Base-by-base conservation (phyloP, 1,140 invertebrate species). In the Drosophila triauraria region DNA sequence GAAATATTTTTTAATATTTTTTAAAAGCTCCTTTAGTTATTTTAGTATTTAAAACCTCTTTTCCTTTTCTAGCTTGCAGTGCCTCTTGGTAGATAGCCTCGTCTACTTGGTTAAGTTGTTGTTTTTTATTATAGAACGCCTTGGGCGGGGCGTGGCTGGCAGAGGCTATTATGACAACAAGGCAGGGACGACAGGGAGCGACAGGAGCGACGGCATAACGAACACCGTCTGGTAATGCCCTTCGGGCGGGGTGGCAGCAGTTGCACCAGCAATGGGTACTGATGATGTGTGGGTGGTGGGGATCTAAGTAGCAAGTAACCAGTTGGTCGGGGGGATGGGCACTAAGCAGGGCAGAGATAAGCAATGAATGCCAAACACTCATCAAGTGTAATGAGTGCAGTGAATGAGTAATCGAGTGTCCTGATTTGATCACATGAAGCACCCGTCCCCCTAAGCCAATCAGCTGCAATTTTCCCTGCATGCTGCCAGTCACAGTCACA, bases 31-130 rank as follows among this genome's bases (percentile, higher is more conserved):
- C 3, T 17, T 35, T 20, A 20, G 20, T 7, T 13, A 13, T 12
- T 13, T 17, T 17, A 13, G 6, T 40, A 9, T 32, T 50, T 40
- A 7, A 3, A 25, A n/a, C 17, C 17, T 20, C 17, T 53, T 40
- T 27, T 2, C 13, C 15, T 12, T 2, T 12, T 20, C 30, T 20
- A 12, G 13, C 9, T 42, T 3, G 32, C 15, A 57, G 25, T 32
- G 25, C 10, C 35, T 2, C 4, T 10, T 42, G 54, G 4, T 27
- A 64, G 40, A 62, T 13, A 62, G 67, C 76, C 68, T 71, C 76
- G 56, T 84, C 78, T 75, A 78, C 84, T 87, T 88, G 80, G 83
- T 87, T 87, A 87, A 83, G 80, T 83, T 87, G 83, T 88, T 87
- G 78, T 87, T 35, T 88, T 88, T 87, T 88, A 86, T 83, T 87